Conservation (phyloP, 2,888 invertebrate genomes). For the Pollenia angustigena region DNA sequence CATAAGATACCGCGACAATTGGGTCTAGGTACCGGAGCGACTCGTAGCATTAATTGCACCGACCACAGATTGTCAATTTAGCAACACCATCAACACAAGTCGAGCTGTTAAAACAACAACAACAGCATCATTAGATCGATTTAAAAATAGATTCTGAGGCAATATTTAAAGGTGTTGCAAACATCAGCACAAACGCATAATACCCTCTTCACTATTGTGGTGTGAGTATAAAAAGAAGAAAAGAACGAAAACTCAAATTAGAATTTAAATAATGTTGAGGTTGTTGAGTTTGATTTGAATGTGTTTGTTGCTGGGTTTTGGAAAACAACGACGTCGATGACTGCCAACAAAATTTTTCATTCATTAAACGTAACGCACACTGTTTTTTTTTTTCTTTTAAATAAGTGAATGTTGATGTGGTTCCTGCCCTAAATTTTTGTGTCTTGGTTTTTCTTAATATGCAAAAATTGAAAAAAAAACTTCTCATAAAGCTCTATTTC, state of each 20-base stretch:
- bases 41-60: too few species aligned
- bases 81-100: too few species aligned
- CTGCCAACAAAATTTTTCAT: constrained; percentile 41
- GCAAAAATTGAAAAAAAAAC: constrained; percentile 24
- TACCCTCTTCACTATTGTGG: too few species aligned
- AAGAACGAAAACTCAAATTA: constrained; percentile 23
- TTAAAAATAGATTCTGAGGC: too few species aligned
- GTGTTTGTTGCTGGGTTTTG: constrained; percentile 11
- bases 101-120: too few species aligned
- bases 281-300: constrained; percentile 51
- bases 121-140: too few species aligned
- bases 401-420: constrained; percentile 45
- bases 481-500: constrained; percentile 30
- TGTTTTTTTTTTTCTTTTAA: not conserved
- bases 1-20: too few species aligned
- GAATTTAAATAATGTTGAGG: constrained; percentile 57
- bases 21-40: too few species aligned
- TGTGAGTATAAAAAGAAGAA: not conserved
- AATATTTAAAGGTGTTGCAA: too few species aligned
- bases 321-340: not conserved
- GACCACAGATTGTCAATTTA: too few species aligned
- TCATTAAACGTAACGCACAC: constrained; percentile 7
- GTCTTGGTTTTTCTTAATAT: constrained; percentile 28
- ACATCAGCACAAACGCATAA: too few species aligned
- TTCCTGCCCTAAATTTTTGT: constrained; percentile 51